Evolutionary conservation across 2,797 vertebrate genomes (phyloP).

Genomic region (Darevskia nairensis): DNA sequence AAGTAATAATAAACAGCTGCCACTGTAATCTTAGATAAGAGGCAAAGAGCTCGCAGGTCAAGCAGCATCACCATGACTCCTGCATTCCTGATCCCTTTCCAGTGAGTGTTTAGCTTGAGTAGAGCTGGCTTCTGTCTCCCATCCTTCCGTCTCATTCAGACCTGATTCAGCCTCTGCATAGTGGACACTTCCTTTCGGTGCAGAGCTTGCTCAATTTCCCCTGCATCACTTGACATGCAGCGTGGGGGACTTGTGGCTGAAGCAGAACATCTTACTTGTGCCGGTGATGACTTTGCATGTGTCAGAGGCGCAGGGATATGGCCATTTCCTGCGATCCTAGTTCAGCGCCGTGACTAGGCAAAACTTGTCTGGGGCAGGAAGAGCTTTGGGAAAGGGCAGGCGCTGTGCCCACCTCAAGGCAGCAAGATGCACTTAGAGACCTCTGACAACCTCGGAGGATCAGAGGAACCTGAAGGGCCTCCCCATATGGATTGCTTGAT

Average conservation of each 20-base stretch:
- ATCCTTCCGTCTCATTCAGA: not conserved
- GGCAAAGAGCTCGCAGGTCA: not conserved
- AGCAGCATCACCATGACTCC: not conserved
- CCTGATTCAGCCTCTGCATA: conserved; percentile 8
- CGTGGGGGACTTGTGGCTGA: not conserved
- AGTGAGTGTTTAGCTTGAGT: not conserved
- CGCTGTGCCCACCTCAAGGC: not conserved
- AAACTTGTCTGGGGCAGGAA: not conserved
- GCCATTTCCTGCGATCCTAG: not conserved
- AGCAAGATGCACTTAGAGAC: not conserved
- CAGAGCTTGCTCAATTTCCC: conserved; percentile 18
- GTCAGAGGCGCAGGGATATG: not conserved
- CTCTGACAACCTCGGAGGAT: not conserved
- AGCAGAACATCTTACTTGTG: not conserved
- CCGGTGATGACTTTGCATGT: not conserved
- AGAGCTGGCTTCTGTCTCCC: conserved; percentile 7
- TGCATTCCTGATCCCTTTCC: conserved; percentile 19
- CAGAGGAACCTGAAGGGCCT: not conserved
- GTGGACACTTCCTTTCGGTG: not conserved
- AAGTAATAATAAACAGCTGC: not conserved
- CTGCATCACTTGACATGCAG: not conserved
- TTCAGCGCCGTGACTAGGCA: not conserved
- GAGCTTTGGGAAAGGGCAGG: not conserved
- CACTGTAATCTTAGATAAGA: not conserved
- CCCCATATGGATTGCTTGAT: not conserved